Percentiles rank a stretch among this genome's conserved stretches.
Conservation (phyloP, 2,888 invertebrate genomes). For the Lasioglossum pauxillum region DNA sequence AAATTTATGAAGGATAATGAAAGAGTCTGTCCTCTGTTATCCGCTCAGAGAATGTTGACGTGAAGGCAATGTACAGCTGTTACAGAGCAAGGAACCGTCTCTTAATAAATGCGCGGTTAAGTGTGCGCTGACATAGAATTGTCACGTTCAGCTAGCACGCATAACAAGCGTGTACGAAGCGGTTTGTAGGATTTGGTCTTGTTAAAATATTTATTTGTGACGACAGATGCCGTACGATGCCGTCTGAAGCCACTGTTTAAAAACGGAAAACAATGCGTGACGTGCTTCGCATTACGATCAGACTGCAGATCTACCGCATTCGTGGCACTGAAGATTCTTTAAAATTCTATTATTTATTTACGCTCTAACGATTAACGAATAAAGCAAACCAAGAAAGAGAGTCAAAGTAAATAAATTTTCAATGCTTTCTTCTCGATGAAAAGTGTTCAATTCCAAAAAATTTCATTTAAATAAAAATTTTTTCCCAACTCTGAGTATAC, state of each 20-base stretch:
- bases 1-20: conserved; percentile 1
- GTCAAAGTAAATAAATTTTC: too few relatives aligned
- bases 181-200: conserved; percentile 31
- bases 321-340: background rate
- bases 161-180: conserved; percentile 13
- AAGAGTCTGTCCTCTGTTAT: background rate
- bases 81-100: background rate
- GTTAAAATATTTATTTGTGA: conserved; percentile 32
- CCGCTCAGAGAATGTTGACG: background rate
- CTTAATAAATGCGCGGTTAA: conserved; percentile 20
- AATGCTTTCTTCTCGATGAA: too few relatives aligned
- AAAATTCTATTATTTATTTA: background rate
- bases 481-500: too few relatives aligned
- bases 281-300: background rate
- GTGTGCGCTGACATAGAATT: conserved; percentile 22
- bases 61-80: conserved; percentile 1
- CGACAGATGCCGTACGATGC: conserved; percentile 8
- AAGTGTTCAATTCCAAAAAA: too few relatives aligned
- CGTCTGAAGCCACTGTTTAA: background rate
- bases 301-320: background rate
- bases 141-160: conserved; percentile 27
- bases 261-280: background rate
- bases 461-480: too few relatives aligned
- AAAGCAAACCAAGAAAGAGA: too few relatives aligned
- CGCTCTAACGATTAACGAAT: too few relatives aligned